phyloP scores from a whole-genome alignment of 1,140 invertebrate genomes.

The Apis florea region DNA sequence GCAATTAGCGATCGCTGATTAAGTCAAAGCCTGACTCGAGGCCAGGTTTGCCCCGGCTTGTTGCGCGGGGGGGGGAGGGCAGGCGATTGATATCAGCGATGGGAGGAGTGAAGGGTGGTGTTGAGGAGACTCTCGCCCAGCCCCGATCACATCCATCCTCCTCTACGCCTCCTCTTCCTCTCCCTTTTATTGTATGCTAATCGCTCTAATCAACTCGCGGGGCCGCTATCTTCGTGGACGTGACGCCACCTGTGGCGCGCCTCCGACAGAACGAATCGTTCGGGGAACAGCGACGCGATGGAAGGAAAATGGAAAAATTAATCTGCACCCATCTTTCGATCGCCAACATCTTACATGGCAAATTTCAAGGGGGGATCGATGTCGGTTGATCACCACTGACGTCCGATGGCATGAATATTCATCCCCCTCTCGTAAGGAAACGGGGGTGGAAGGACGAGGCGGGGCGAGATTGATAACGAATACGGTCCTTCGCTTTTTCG shows the following conservation, averaged over 20 bases:
- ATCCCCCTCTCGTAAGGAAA: slow-evolving; percentile 76
- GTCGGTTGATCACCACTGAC: slow-evolving; percentile 79
- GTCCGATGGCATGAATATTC: slow-evolving; percentile 80
- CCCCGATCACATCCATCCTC: slow-evolving; percentile 71
- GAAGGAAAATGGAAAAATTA: too few species aligned
- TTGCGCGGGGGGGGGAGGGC: slow-evolving; percentile 38
- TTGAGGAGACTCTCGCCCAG: slow-evolving; percentile 64
- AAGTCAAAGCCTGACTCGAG: slow-evolving; percentile 77
- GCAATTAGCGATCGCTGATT: slow-evolving; percentile 81
- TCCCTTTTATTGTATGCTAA: slow-evolving; percentile 79
- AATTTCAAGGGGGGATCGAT: too few species aligned
- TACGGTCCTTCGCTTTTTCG: slow-evolving; percentile 78
- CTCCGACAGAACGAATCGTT: too few species aligned
- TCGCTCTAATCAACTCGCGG: slow-evolving; percentile 59
- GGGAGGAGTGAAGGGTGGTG: slow-evolving; percentile 74
- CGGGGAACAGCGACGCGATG: too few species aligned
- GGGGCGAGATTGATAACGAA: slow-evolving; percentile 76
- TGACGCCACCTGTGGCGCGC: too few species aligned
- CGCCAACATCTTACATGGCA: too few species aligned
- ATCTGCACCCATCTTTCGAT: too few species aligned
- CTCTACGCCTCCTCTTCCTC: too few species aligned
- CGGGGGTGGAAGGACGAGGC: slow-evolving; percentile 12
- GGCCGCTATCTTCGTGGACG: slow-evolving; percentile 32
- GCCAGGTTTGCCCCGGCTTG: slow-evolving; percentile 43
- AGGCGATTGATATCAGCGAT: slow-evolving; percentile 75